Percentiles rank a stretch among this genome's conserved stretches.
Evolutionary conservation across 2,113 vertebrate genomes (phyloP).

Genomic region (Pipra filicauda): DNA sequence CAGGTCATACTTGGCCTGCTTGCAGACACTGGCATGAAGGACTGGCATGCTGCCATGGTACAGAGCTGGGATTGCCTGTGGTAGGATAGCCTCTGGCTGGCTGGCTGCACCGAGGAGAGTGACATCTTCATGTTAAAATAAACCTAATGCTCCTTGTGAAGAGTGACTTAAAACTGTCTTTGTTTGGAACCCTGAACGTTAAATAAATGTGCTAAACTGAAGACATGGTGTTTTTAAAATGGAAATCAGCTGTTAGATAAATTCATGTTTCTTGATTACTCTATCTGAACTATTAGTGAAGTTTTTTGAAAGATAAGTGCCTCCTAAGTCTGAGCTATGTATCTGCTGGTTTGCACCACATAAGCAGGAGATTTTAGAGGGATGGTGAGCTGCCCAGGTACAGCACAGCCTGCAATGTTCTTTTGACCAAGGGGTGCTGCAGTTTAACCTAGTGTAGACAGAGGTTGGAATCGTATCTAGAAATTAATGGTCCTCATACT

Average conservation of each 20-base stretch:
- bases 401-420: background rate
- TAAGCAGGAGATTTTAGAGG: background rate
- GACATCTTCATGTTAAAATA: background rate
- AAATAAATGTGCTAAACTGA: background rate
- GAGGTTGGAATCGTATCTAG: background rate
- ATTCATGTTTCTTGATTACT: background rate
- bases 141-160: background rate
- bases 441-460: background rate
- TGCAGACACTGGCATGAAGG: fast-evolving
- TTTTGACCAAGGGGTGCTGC: background rate
- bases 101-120: background rate
- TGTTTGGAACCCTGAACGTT: background rate
- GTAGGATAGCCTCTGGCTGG: background rate
- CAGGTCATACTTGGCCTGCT: background rate
- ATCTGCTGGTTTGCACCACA: background rate
- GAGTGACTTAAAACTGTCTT: background rate
- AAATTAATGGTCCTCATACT: background rate
- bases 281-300: background rate
- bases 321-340: background rate
- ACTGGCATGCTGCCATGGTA: background rate
- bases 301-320: background rate
- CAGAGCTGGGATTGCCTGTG: background rate
- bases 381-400: background rate
- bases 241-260: background rate
- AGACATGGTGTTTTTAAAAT: background rate